Base-by-base conservation (phyloP, 2,797 vertebrate genomes). In the Macroramphosus scolopax region DNA sequence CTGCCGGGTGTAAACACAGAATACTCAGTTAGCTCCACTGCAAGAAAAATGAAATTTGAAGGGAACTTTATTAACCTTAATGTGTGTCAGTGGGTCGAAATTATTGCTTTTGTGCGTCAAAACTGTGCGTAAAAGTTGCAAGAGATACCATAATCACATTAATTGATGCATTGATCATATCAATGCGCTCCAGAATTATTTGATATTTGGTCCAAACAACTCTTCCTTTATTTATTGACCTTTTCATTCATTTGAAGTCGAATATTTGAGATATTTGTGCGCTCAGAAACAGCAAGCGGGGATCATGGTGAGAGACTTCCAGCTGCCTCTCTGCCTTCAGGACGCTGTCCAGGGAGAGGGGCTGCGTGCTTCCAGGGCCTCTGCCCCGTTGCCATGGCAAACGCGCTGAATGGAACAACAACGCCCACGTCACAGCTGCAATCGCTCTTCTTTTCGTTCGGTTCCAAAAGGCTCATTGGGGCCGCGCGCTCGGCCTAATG, bases 311-410 rank as follows among this genome's bases (percentile, higher is more conserved):
- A 67, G 51, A 63, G 80, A 72, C 79, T 71, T 79, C 72, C 85
- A 85, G 82, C 83, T 82, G 82, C 80, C 75, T 75, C 65, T 60
- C 53, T 75, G 77, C 73, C 77, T 71, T 70, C 56, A 80, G 87
- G 84, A 89, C 88, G 90, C 91, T 87, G 90, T 92, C 92, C 90
- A 88, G 86, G 81, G 87, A 92, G 90, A 89, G 88, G 87, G 54
- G 64, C 62, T 33, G 91, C 92, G 91, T 96, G 93, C 93, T 95
- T 95, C 86, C 85, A 87, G 79, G 68, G 85, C 90, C 85, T 89
- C 85, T 90, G 91, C 80, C 81, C 89, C 89, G 95, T 97, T 96
- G 92, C 95, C 93, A 97, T 96, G 94, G 92, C 77, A 88, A 95
- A 86, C 43, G 60, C 89, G 88, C 82, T 91, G 89, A 89, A 91